phyloP scores from a whole-genome alignment of 2,888 invertebrate genomes.

The Ennomos quercinarius region DNA sequence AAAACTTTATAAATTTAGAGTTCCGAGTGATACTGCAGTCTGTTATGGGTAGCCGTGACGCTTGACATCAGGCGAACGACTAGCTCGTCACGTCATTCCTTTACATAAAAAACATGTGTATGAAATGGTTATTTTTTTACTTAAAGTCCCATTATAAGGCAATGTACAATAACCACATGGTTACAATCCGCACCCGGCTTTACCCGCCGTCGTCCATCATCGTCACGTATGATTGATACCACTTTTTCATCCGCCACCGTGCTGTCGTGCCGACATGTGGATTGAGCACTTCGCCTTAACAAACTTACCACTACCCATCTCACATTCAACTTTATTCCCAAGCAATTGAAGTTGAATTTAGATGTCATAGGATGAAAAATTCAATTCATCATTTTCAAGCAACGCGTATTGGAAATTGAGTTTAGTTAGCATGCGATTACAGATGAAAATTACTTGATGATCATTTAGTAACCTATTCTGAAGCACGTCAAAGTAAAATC shows the following conservation, averaged over 20 bases:
- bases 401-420: constrained; percentile 15
- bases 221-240: constrained; percentile 79
- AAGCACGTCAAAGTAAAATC: neutral
- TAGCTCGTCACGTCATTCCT: too few species aligned
- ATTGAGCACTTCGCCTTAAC: constrained; percentile 61
- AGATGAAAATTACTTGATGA: constrained; percentile 32
- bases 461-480: constrained; percentile 3
- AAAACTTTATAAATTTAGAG: too few species aligned
- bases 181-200: constrained; percentile 43
- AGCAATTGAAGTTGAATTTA: constrained; percentile 5
- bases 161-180: constrained; percentile 32
- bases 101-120: too few species aligned
- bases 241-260: constrained; percentile 66
- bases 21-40: too few species aligned
- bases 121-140: neutral
- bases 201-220: constrained; percentile 62
- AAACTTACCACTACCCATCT: constrained; percentile 21
- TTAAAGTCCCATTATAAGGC: constrained; percentile 34
- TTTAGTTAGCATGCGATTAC: constrained; percentile 21
- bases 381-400: constrained; percentile 33
- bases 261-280: constrained; percentile 52
- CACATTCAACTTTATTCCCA: constrained; percentile 13
- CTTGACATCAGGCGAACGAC: too few species aligned
- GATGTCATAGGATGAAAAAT: constrained; percentile 6
- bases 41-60: too few species aligned